phyloP scores from a whole-genome alignment of 2,113 vertebrate genomes.

The Harpagus bidentatus region DNA sequence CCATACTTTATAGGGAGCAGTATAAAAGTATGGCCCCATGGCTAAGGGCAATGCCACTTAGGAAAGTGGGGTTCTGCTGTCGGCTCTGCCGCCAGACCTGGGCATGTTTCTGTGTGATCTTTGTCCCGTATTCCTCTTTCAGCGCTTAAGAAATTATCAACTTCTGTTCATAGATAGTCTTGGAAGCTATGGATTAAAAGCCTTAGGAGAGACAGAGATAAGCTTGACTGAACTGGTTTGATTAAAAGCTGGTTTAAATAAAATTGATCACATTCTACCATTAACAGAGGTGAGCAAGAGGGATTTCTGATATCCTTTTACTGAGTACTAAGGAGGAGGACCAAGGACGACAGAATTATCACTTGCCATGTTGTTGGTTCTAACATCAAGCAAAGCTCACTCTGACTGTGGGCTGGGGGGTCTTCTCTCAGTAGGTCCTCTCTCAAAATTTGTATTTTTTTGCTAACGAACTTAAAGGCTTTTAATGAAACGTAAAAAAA shows the following conservation, averaged over 20 bases:
- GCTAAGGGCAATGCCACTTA: neutral
- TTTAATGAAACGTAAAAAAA: neutral
- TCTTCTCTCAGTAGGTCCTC: neutral
- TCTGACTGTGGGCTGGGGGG: fast-evolving
- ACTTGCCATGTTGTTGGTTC: neutral
- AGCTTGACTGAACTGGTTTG: neutral
- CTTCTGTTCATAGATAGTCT: neutral
- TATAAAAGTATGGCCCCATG: neutral
- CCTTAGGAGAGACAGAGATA: neutral
- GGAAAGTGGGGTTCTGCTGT: neutral
- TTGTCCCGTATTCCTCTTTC: neutral
- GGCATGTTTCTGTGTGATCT: neutral
- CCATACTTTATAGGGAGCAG: neutral
- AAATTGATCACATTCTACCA: neutral
- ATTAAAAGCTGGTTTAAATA: neutral
- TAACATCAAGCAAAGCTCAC: neutral
- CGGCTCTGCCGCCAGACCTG: neutral
- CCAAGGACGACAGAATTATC: neutral
- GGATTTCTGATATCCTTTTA: neutral
- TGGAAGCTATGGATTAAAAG: neutral
- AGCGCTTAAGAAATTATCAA: neutral
- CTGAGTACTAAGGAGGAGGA: neutral
- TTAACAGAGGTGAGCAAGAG: neutral
- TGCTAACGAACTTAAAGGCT: neutral
- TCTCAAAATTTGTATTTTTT: neutral